Base-by-base conservation (phyloP, 1,140 invertebrate species). In the Drosophila yakuba region DNA sequence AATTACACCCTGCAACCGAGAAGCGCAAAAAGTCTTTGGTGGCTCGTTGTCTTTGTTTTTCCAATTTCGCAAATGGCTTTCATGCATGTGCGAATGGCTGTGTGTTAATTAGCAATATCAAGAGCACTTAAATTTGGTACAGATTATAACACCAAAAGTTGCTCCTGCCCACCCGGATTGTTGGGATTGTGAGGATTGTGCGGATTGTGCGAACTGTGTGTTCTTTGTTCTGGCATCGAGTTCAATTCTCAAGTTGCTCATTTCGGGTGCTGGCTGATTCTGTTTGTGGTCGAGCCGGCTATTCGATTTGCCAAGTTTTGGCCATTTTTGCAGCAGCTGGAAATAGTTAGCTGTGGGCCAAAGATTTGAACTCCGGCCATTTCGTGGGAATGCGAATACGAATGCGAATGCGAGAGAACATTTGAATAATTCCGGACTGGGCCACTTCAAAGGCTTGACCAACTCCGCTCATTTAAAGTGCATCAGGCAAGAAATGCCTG, bases 81-180 rank as follows among this genome's bases (percentile, higher is more conserved):
- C 61, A 81, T 78, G 55, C 59, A 55, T 67, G 55, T 75, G 59
- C 28, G 45, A 56, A 57, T 60, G 67, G 58, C 50, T 79, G 57
- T 74, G 83, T 79, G 84, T 83, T 88, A 88, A 88, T 88, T 89
- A 88, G 83, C 67, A 89, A 77, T 89, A 84, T 84, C 83, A 89
- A 73, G 72, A 80, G 76, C 84, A 84, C 75, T 86, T 89, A 89
- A 83, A 88, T 80, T 77, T 71, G 63, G 67, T 83, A 75, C 63
- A 71, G 84, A 79, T 83, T 86, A 86, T 62, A 76, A 83, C 78
- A 82, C 61, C 66, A 76, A 72, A 89, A 89, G 75, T 79, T 89
- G 39, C 52, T 72, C 62, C 55, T 71, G 51, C 62, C 44, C 38
- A 63, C 35, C 50, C 39, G 28, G 50, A 35, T 45, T 28, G 47